Percentiles rank a stretch among this genome's conserved stretches.
These are phyloP conservation scores for Brenthis hecate DNA, from an alignment of 2,888 invertebrate species.

Conservation along the genomic window DNA sequence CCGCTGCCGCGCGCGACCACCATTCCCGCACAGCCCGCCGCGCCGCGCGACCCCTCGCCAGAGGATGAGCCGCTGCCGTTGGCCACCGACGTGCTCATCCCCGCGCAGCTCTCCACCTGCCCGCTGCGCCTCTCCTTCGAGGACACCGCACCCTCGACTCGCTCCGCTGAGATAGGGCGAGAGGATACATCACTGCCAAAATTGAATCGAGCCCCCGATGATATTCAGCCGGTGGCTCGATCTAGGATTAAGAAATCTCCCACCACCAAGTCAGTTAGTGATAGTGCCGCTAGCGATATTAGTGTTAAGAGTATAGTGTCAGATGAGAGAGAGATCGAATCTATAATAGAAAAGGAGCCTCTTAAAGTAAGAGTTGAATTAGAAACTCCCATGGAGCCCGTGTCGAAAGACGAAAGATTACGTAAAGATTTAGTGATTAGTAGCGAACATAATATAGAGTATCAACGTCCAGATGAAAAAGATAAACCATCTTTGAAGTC, in stretches of 20 bases:
- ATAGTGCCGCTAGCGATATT: conserved; percentile 53
- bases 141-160: conserved; percentile 35
- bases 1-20: conserved; percentile 65
- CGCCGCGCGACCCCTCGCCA: conserved; percentile 40
- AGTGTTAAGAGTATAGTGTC: conserved; percentile 53
- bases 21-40: conserved; percentile 59
- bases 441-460: conserved; percentile 23
- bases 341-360: conserved; percentile 28
- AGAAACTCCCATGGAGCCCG: conserved; percentile 28
- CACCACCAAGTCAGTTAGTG: conserved; percentile 65
- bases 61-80: conserved; percentile 47
- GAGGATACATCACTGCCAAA: conserved; percentile 63
- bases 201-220: conserved; percentile 56
- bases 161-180: conserved; percentile 51
- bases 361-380: conserved; percentile 28
- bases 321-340: conserved; percentile 30
- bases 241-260: conserved; percentile 67
- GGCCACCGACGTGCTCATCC: conserved; percentile 49
- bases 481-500: conserved; percentile 14
- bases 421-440: conserved; percentile 16
- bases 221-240: conserved; percentile 62
- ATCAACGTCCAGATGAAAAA: conserved; percentile 16
- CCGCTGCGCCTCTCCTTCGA: conserved; percentile 44
- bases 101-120: conserved; percentile 45
- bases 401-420: conserved; percentile 20